These are phyloP conservation scores for Pandemis corylana DNA, from an alignment of 2,888 invertebrate species.

Conservation along the genomic window DNA sequence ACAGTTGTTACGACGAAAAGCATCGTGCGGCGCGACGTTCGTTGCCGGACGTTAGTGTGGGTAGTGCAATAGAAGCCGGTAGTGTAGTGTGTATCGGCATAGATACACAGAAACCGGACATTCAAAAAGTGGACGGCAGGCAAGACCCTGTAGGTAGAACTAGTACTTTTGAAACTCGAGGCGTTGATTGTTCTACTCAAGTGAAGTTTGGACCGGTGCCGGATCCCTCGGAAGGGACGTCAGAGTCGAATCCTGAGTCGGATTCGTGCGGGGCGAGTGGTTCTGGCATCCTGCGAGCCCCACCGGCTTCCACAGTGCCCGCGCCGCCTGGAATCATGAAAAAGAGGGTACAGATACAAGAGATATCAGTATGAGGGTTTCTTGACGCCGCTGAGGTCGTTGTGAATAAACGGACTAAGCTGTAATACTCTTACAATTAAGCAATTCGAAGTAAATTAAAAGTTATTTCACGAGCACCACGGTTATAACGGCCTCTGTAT, in stretches of 20 bases:
- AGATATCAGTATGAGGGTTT: constrained; percentile 93
- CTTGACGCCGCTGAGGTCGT: constrained; percentile 75
- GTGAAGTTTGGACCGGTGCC: constrained; percentile 78
- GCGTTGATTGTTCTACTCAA: constrained; percentile 81
- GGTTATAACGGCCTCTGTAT: neutral
- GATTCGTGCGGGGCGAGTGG: constrained; percentile 75
- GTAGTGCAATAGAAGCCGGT: constrained; percentile 85
- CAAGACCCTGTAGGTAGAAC: constrained; percentile 73
- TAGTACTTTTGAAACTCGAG: constrained; percentile 81
- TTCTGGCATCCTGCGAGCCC: constrained; percentile 80
- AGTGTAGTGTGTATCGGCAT: constrained; percentile 80
- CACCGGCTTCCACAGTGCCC: constrained; percentile 76
- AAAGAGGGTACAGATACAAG: constrained; percentile 96
- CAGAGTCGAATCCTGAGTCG: constrained; percentile 73
- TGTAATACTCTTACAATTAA: constrained; percentile 60
- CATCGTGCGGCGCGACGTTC: constrained; percentile 85
- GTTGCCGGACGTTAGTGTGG: constrained; percentile 86
- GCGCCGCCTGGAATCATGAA: constrained; percentile 92
- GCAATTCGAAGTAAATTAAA: neutral
- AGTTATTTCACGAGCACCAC: neutral
- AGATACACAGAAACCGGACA: constrained; percentile 81
- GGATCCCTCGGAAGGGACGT: constrained; percentile 74
- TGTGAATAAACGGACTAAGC: constrained; percentile 78
- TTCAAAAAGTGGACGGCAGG: constrained; percentile 77
- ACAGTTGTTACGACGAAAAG: constrained; percentile 88